Base-by-base conservation (phyloP, 1,140 invertebrate species). In the Pseudachorutes palmiensis region DNA sequence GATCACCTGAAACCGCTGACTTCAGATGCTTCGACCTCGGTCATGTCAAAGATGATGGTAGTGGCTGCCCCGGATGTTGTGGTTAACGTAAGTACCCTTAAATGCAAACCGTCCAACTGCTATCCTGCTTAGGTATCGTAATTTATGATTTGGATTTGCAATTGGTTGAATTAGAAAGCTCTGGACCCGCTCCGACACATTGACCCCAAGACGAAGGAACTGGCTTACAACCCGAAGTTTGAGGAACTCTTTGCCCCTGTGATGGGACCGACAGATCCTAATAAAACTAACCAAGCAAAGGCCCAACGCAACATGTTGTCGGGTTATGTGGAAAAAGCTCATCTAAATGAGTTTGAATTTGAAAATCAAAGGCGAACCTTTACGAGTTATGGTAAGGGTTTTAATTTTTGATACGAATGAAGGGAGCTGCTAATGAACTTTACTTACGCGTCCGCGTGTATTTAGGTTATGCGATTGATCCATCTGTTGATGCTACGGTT, bases 311-410 rank as follows among this genome's bases (percentile, higher is more conserved):
- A 99, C 78, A 96, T 90, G 67, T 79, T 99, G 0, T 88, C 95
- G 29, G 97, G 97, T 16, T 97, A 87, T 83, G 89, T 97, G 2
- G 97, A 99, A 78, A 85, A 88, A 73, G 92, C 95, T 2, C 91
- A 97, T 79, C 86, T 99, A 31, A 97, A 88, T 80, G 90, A 93
- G 75, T 99, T 98, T 80, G 91, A 98, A 74, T 99, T 99, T 85
- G 97, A 99, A 80, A 95, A 92, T 78, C 95, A 99, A 76, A 83
- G 97, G 70, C 82, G 94, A 76, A 98, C 94, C 14, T 99, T 99
- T 79, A 82, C 86, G 32, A 93, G 90, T 76, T 97, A 91, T 81
- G 93, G 87, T 87, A 79, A 76, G 77, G 73, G 30, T 33, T 62
- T 29, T 45, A 16, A 5, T 62, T 62, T 16, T n/a, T n/a, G n/a